These are phyloP conservation scores for Drosophila persimilis DNA, from an alignment of 1,140 invertebrate genomes.

Conservation along the genomic window DNA sequence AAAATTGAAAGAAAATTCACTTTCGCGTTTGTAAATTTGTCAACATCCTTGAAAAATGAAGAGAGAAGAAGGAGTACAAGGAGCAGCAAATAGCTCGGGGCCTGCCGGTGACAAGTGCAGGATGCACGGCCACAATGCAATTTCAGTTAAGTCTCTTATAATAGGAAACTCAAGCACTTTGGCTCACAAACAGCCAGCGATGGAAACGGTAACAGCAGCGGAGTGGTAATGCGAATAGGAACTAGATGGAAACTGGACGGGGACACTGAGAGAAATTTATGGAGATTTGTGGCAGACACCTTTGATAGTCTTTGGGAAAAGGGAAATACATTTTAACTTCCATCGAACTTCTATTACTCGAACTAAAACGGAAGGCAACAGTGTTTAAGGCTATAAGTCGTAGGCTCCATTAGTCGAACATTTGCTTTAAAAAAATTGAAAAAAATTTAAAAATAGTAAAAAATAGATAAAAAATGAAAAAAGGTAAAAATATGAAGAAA, in stretches of 20 bases:
- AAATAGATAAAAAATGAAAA: too few relatives aligned
- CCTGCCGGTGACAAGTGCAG: conserved; percentile 56
- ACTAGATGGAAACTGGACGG: background rate
- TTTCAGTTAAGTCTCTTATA: conserved; percentile 58
- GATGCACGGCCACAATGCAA: conserved; percentile 53
- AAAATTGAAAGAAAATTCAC: conserved; percentile 81
- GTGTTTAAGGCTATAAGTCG: too few relatives aligned
- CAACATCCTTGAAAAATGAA: conserved; percentile 79
- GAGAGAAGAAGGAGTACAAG: conserved; percentile 19
- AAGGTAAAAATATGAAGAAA: too few relatives aligned
- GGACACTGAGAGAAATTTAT: conserved; percentile 7
- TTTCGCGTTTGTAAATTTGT: conserved; percentile 81
- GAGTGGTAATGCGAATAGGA: conserved; percentile 1
- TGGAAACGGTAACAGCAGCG: conserved; percentile 5
- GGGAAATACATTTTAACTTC: too few relatives aligned
- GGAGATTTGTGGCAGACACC: too few relatives aligned
- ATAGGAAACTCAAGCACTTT: conserved; percentile 51
- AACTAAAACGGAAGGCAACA: too few relatives aligned
- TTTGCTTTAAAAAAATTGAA: too few relatives aligned
- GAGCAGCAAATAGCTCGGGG: conserved; percentile 47
- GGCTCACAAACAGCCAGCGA: conserved; percentile 45
- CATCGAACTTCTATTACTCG: too few relatives aligned
- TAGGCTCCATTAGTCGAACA: too few relatives aligned
- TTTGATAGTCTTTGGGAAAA: too few relatives aligned
- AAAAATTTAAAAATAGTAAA: too few relatives aligned